Evolutionary conservation across 2,797 vertebrate species (phyloP).

Genomic region (Monodelphis domestica): DNA sequence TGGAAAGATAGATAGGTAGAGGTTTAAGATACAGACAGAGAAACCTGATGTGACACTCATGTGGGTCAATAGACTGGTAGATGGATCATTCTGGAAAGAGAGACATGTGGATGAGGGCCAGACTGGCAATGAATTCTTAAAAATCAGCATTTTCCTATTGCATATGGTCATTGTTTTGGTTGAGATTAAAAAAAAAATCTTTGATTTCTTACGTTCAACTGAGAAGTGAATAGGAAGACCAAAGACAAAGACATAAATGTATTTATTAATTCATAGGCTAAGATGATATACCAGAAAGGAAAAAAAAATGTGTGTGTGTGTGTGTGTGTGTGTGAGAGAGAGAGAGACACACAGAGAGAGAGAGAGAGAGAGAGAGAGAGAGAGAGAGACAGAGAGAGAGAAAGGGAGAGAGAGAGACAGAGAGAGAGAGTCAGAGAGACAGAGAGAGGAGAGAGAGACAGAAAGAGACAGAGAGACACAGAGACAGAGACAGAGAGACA

Average conservation of each 20-base stretch:
- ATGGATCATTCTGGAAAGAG: background rate
- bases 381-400: background rate
- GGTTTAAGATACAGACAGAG: background rate
- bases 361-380: background rate
- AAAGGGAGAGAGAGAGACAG: background rate
- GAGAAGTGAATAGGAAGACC: background rate
- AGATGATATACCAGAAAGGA: background rate
- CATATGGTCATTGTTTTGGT: background rate
- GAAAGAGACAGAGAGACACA: background rate
- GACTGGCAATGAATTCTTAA: background rate
- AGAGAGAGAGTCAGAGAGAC: too few relatives aligned
- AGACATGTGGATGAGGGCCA: background rate
- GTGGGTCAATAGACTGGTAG: background rate
- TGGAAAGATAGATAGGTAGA: constrained; percentile 32
- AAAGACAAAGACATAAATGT: background rate
- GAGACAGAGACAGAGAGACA: too few relatives aligned
- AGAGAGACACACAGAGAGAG: too few relatives aligned
- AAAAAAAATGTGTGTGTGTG: background rate
- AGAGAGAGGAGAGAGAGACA: background rate
- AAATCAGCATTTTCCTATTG: background rate
- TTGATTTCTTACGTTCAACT: background rate
- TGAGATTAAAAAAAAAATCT: background rate
- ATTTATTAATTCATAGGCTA: background rate
- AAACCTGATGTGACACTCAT: background rate
- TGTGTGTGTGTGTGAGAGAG: background rate